A percentile compares a stretch with the other conserved stretches of the same genome.
Evolutionary conservation across 2,113 vertebrate species (phyloP).

Genomic region (Pelusios castaneus): DNA sequence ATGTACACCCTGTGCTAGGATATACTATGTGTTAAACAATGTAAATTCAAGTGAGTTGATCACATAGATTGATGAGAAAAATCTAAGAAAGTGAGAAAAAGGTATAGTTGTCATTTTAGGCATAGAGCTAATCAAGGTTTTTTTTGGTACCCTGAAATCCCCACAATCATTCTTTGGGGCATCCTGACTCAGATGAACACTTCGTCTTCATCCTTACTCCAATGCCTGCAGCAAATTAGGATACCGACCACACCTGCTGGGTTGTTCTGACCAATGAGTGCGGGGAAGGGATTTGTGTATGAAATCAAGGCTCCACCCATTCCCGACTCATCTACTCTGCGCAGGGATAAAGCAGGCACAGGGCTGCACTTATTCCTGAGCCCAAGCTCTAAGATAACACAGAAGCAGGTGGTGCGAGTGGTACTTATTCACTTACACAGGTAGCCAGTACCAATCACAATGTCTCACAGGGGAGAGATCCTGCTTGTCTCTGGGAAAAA

Average conservation of each 20-base stretch:
- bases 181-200: not conserved
- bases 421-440: constrained; percentile 42
- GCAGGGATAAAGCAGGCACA: constrained; percentile 10
- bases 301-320: constrained; percentile 21
- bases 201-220: constrained; percentile 23
- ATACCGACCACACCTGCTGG: not conserved
- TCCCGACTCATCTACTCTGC: not conserved
- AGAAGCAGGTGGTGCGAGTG: not conserved
- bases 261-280: constrained; percentile 19
- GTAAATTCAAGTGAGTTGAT: not conserved
- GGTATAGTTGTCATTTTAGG: not conserved
- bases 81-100: not conserved
- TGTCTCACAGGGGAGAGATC: not conserved
- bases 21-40: not conserved
- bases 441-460: not conserved
- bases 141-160: not conserved
- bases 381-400: not conserved
- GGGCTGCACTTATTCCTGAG: not conserved
- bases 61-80: not conserved
- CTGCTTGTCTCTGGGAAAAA: constrained; percentile 18
- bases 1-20: not conserved
- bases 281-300: not conserved
- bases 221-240: not conserved
- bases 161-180: not conserved
- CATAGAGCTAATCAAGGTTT: not conserved